Evolutionary conservation across 2,113 vertebrate genomes (phyloP).

Genomic region (Hippocampus abdominalis): DNA sequence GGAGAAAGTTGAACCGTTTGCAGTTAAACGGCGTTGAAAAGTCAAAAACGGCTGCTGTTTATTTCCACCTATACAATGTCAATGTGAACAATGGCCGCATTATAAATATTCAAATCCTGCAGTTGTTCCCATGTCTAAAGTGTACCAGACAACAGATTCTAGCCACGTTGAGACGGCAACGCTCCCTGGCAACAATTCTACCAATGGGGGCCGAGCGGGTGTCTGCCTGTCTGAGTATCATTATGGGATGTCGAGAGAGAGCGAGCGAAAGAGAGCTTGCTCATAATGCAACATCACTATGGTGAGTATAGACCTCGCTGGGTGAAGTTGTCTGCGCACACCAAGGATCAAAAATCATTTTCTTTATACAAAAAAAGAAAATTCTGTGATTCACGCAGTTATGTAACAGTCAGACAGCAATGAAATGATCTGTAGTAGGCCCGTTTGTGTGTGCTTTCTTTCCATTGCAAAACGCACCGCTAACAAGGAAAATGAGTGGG

Average conservation of each 20-base stretch:
- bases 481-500: slow-evolving; percentile 15
- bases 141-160: slow-evolving; percentile 73
- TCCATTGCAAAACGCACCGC: slow-evolving; percentile 51
- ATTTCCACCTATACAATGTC: slow-evolving; percentile 57
- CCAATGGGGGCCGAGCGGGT: slow-evolving; percentile 66
- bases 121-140: slow-evolving; percentile 75
- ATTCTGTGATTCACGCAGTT: slow-evolving; percentile 61
- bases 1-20: neutral
- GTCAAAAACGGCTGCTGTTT: neutral
- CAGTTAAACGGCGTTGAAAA: neutral
- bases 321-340: slow-evolving; percentile 64
- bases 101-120: slow-evolving; percentile 81
- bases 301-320: slow-evolving; percentile 47
- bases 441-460: slow-evolving; percentile 65
- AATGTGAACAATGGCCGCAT: slow-evolving; percentile 64
- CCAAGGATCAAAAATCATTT: slow-evolving; percentile 48
- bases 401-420: slow-evolving; percentile 65
- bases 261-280: slow-evolving; percentile 44
- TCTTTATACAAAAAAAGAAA: slow-evolving; percentile 13
- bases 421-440: slow-evolving; percentile 64
- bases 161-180: slow-evolving; percentile 70
- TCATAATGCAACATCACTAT: slow-evolving; percentile 66
- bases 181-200: slow-evolving; percentile 75
- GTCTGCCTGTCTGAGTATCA: slow-evolving; percentile 70
- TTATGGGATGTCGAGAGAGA: slow-evolving; percentile 67